Percentiles rank a stretch among this genome's conserved stretches.
Conservation (phyloP, 2,113 vertebrate genomes). For the Coturnix japonica region DNA sequence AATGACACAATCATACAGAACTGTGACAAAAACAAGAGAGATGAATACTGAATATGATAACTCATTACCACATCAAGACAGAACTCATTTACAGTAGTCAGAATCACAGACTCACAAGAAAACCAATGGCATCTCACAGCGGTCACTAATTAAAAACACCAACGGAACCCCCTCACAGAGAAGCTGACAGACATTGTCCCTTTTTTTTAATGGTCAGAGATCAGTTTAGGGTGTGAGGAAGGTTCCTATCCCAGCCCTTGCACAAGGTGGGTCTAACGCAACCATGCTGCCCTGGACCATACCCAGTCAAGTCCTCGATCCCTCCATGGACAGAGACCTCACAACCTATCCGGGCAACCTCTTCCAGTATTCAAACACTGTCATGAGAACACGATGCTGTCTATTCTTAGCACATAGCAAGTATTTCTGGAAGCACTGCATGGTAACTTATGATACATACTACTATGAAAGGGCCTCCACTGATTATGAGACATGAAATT, state of each 20-base stretch:
- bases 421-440: not conserved
- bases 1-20: constrained; percentile 77
- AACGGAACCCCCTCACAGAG: not conserved
- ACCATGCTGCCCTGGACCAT: not conserved
- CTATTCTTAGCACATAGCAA: not conserved
- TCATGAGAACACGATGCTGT: fast-evolving
- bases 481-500: not conserved
- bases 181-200: not conserved
- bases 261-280: not conserved
- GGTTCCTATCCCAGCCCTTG: not conserved
- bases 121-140: fast-evolving
- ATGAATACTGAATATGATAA: constrained; percentile 78
- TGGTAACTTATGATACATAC: not conserved
- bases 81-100: constrained; percentile 57
- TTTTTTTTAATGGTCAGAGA: not conserved
- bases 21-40: constrained; percentile 78
- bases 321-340: not conserved
- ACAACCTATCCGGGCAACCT: not conserved
- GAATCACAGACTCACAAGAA: constrained; percentile 27
- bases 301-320: not conserved
- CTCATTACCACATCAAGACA: constrained; percentile 71
- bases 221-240: not conserved
- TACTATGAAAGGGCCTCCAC: not conserved
- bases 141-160: not conserved
- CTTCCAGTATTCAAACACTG: not conserved